Base-by-base conservation (phyloP, 2,888 invertebrate species). In the Limnephilus lunatus region DNA sequence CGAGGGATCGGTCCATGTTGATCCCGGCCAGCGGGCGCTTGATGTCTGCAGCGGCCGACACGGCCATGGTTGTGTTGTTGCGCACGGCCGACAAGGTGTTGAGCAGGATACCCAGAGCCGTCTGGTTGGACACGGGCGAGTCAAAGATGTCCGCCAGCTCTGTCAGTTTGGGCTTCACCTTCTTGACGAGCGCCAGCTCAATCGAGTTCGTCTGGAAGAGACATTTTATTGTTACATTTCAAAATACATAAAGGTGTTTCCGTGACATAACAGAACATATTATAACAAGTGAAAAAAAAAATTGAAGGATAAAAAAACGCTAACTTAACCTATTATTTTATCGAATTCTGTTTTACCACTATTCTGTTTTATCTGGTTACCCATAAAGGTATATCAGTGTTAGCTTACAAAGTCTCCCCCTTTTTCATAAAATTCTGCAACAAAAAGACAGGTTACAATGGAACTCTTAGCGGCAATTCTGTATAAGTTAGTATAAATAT, bases 91-190 rank as follows among this genome's bases (percentile, higher is more conserved):
- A 97, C 90, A 98, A 95, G 92, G 98, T 97, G 1, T 97, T 96
- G 94, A 98, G 96, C 93, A 98, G 96, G 94, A 97, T 97, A 68
- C 97, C 97, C 83, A 98, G 96, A 85, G 98, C 97, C 0, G 98
- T 98, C 95, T 97, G 97, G 95, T 98, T 98, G 93, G 97, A 96
- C 15, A 98, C 97, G 3, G 98, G 97, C 93, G 97, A 97, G 95
- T 98, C 98, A 94, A 98, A 97, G 39, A 97, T 97, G 94, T 98
- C 98, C 80, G 97, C 97, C 93, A 98, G 95, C 35, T 98, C 97
- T 0, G 97, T 97, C 92, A 98, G 95, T 89, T 98, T 97, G 0
- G 97, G 96, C 94, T 98, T 96, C 25, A 98, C 97, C 85, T 97
- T 97, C 90, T 97, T 96, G 89, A 97, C 97, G 94, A 98, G 96